These are phyloP conservation scores for Bergia puertoricense DNA, from an alignment of 92 coral and sea anemone species.

Conservation along the genomic window DNA sequence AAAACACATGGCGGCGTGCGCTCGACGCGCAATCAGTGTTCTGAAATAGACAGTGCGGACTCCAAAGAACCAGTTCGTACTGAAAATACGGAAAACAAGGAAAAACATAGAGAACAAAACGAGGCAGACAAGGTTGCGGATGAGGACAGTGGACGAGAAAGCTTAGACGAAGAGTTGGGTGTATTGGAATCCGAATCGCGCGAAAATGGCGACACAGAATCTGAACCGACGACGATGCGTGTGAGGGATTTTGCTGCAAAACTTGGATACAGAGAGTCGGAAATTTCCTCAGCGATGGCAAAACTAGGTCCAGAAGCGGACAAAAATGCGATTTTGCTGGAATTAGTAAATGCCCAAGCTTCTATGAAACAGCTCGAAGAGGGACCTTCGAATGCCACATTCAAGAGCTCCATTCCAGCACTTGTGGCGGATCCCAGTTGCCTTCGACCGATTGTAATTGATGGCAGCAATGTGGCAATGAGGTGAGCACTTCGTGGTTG, in stretches of 20 bases:
- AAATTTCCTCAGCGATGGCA: slow-evolving; percentile 69
- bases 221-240: slow-evolving; percentile 21
- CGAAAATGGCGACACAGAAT: slow-evolving; percentile 40
- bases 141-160: slow-evolving; percentile 18
- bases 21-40: background rate
- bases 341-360: slow-evolving; percentile 81
- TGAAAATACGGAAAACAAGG: slow-evolving; percentile 5
- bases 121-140: background rate
- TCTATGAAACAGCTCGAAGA: slow-evolving; percentile 93
- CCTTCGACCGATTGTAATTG: slow-evolving; percentile 89
- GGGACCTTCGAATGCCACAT: slow-evolving; percentile 62
- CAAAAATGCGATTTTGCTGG: slow-evolving; percentile 74
- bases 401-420: slow-evolving; percentile 52
- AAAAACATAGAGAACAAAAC: background rate
- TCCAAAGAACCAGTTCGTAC: background rate
- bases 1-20: slow-evolving; percentile 31
- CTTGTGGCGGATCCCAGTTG: slow-evolving; percentile 64
- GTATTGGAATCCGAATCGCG: slow-evolving; percentile 21
- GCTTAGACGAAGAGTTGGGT: background rate
- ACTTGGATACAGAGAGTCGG: slow-evolving; percentile 79
- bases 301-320: slow-evolving; percentile 88
- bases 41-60: background rate
- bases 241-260: slow-evolving; percentile 85
- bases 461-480: slow-evolving; percentile 99
- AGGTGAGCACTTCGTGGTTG: slow-evolving; percentile 64